These are phyloP conservation scores for Malaclemys terrapin DNA, from an alignment of 2,113 vertebrate genomes.

Conservation along the genomic window DNA sequence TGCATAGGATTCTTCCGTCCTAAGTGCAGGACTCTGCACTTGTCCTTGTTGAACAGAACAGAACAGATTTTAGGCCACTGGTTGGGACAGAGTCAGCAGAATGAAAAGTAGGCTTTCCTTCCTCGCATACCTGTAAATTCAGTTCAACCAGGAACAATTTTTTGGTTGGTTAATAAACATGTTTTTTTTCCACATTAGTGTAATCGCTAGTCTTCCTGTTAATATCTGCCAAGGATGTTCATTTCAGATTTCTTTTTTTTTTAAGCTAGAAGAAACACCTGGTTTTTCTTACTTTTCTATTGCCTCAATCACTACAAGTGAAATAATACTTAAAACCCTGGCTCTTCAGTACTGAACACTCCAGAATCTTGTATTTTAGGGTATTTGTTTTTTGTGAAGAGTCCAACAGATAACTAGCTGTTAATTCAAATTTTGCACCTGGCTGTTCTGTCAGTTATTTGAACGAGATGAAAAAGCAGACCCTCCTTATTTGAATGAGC, in stretches of 20 bases:
- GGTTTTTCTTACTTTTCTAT: neutral
- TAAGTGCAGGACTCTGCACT: too few relatives aligned
- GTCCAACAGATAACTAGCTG: neutral
- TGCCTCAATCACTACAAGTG: slow-evolving; percentile 21
- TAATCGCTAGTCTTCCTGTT: neutral
- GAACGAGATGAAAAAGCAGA: neutral
- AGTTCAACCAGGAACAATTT: neutral
- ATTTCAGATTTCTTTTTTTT: neutral
- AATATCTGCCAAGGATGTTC: neutral
- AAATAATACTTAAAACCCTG: slow-evolving; percentile 1
- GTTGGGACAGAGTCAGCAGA: neutral
- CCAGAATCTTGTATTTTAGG: neutral
- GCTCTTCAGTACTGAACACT: neutral
- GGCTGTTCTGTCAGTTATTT: neutral
- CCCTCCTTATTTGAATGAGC: neutral
- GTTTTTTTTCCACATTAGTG: neutral
- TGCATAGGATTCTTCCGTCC: too few relatives aligned
- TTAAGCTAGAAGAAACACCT: neutral
- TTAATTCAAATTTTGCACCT: slow-evolving; percentile 49
- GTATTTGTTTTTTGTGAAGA: slow-evolving; percentile 24
- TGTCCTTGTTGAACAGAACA: too few relatives aligned
- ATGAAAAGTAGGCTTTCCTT: neutral
- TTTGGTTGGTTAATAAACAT: neutral
- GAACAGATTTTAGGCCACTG: neutral
- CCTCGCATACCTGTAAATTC: neutral